phyloP scores from a whole-genome alignment of 1,140 invertebrate genomes.

The Prorops nasuta region DNA sequence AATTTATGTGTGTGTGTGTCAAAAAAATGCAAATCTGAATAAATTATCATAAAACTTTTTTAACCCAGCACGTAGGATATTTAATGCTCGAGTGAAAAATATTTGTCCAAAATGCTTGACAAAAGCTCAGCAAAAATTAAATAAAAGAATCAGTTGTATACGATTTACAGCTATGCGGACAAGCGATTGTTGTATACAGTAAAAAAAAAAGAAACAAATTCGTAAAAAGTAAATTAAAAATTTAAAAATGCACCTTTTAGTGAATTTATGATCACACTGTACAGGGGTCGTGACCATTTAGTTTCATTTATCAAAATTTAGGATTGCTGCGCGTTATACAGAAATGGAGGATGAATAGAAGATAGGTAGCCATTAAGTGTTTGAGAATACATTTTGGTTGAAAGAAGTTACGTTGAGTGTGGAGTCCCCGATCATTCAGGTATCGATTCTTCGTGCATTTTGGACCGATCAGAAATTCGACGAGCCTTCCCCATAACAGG shows the following conservation, averaged over 20 bases:
- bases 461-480: constrained; percentile 18
- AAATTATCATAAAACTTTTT: no score
- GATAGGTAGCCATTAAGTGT: constrained; percentile 13
- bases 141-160: no score
- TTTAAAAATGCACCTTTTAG: neutral
- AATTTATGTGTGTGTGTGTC: no score
- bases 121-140: neutral
- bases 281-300: neutral
- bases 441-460: constrained; percentile 38
- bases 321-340: neutral
- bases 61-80: no score
- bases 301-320: neutral
- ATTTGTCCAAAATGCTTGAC: neutral
- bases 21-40: no score
- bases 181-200: no score
- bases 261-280: neutral
- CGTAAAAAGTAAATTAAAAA: neutral
- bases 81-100: neutral
- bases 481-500: constrained; percentile 35
- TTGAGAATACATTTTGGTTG: neutral
- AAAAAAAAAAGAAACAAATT: neutral
- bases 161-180: no score
- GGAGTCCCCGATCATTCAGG: constrained; percentile 33
- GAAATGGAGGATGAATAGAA: neutral
- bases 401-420: neutral